Conservation (phyloP, 2,797 vertebrate genomes). For the Anguilla marmorata region DNA sequence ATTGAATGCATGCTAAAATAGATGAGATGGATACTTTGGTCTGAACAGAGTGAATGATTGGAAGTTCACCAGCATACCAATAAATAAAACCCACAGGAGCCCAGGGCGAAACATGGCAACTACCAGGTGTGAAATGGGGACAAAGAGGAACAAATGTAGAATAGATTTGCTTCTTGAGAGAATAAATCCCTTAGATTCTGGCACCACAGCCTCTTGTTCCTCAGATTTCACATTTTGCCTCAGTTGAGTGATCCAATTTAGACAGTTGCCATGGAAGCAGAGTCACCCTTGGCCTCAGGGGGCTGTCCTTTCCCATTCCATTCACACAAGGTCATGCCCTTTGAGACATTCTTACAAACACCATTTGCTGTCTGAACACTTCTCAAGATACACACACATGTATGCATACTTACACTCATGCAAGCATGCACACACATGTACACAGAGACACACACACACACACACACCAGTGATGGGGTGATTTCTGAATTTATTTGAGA, state of each 20-base stretch:
- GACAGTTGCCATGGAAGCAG: not conserved
- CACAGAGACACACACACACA: not conserved
- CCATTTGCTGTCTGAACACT: not conserved
- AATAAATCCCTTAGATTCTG: not conserved
- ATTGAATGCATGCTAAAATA: not conserved
- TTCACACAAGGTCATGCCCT: not conserved
- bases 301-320: not conserved
- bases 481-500: no score
- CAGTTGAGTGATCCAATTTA: not conserved
- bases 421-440: not conserved
- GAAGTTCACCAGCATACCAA: slow-evolving; percentile 2
- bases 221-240: not conserved
- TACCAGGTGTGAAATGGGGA: not conserved
- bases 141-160: not conserved
- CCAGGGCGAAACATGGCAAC: not conserved
- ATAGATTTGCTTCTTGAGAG: not conserved
- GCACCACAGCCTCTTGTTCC: not conserved
- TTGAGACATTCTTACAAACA: not conserved
- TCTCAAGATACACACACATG: not conserved
- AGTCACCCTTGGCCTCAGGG: not conserved
- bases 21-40: not conserved
- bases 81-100: not conserved
- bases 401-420: not conserved
- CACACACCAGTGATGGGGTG: not conserved
- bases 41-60: not conserved